These are phyloP conservation scores for Erebia palarica DNA, from an alignment of 2,888 invertebrate species.

Conservation along the genomic window DNA sequence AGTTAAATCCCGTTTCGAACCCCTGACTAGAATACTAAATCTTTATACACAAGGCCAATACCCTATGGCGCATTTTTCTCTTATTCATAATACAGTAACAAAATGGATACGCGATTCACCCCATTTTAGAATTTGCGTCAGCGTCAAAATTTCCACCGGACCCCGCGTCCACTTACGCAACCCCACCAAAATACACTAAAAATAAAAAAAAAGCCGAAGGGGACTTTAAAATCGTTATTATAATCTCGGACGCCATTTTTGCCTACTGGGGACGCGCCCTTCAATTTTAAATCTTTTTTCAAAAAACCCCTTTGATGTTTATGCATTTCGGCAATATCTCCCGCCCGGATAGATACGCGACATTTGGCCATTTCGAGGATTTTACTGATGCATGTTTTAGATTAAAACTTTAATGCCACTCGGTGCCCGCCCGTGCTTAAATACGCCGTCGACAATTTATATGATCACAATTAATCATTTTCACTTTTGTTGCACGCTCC, in stretches of 20 bases:
- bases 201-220: slow-evolving; percentile 70
- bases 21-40: too few relatives aligned
- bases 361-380: slow-evolving; percentile 78
- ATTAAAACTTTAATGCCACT: slow-evolving; percentile 71
- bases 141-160: slow-evolving; percentile 70
- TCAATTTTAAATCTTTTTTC: slow-evolving; percentile 78
- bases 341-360: slow-evolving; percentile 67
- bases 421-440: slow-evolving; percentile 47
- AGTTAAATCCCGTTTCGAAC: too few relatives aligned
- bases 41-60: too few relatives aligned
- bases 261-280: slow-evolving; percentile 77
- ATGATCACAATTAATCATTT: slow-evolving; percentile 56
- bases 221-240: slow-evolving; percentile 82
- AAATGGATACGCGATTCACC: slow-evolving; percentile 20
- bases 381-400: slow-evolving; percentile 76
- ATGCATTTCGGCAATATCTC: slow-evolving; percentile 79
- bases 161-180: slow-evolving; percentile 76
- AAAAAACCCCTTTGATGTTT: slow-evolving; percentile 81
- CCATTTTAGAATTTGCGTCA: slow-evolving; percentile 67
- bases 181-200: slow-evolving; percentile 71
- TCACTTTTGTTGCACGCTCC: slow-evolving; percentile 31
- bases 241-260: slow-evolving; percentile 81
- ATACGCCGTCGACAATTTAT: slow-evolving; percentile 49
- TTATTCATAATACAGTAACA: neutral
- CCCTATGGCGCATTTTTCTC: too few relatives aligned